Percentiles rank a stretch among this genome's conserved stretches.
Evolutionary conservation across 2,113 vertebrate species (phyloP).

Genomic region (Ellobius talpinus): DNA sequence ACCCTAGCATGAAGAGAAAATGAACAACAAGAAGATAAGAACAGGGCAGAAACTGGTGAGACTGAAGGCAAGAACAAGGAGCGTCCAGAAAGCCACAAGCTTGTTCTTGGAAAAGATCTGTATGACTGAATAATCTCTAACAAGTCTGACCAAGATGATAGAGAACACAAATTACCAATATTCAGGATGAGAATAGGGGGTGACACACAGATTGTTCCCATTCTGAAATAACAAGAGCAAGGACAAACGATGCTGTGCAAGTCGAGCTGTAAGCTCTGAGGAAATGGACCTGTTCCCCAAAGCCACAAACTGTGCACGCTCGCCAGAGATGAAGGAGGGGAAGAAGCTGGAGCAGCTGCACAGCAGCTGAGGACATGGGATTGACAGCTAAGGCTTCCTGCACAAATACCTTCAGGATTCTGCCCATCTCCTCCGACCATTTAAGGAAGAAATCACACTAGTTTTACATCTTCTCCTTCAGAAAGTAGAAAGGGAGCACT

Average conservation of each 20-base stretch:
- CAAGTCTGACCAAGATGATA: neutral
- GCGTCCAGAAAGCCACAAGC: neutral
- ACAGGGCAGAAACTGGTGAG: neutral
- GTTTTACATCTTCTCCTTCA: neutral
- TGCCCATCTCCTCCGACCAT: neutral
- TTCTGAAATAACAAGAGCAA: neutral
- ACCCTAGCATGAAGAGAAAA: neutral
- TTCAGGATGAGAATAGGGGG: neutral
- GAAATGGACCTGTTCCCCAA: neutral
- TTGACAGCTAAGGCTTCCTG: neutral
- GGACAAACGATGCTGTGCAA: neutral
- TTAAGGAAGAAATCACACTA: neutral
- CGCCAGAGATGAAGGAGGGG: neutral
- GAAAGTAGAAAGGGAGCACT: neutral
- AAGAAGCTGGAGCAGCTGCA: neutral
- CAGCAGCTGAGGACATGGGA: neutral
- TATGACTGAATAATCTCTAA: constrained; percentile 15
- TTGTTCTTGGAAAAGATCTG: neutral
- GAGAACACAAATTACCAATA: neutral
- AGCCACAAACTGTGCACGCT: neutral
- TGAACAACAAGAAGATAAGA: neutral
- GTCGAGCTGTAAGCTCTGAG: neutral
- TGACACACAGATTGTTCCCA: neutral
- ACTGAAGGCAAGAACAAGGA: neutral
- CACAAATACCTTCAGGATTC: neutral